Evolutionary conservation across 2,113 vertebrate species (phyloP).

Genomic region (Eonycteris spelaea): DNA sequence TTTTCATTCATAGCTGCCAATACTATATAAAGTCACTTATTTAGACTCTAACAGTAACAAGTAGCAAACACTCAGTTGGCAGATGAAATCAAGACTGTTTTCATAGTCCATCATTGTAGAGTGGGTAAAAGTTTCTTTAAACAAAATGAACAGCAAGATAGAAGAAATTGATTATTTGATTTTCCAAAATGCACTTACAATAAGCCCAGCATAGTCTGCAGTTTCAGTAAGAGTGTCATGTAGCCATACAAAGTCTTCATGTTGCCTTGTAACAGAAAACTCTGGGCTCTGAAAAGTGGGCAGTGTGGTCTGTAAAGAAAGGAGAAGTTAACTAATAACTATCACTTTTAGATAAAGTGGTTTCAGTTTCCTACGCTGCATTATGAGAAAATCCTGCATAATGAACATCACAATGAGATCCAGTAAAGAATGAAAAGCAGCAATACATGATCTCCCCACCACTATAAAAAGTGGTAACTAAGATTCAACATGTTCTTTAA

Average conservation of each 20-base stretch:
- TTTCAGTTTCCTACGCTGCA: not conserved
- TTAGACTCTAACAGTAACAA: not conserved
- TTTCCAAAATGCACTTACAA: constrained; percentile 87
- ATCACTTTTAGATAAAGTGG: not conserved
- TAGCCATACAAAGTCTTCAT: constrained; percentile 99
- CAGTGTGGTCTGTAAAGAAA: constrained; percentile 89
- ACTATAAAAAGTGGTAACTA: not conserved
- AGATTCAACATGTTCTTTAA: not conserved
- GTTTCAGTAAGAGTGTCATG: constrained; percentile 95
- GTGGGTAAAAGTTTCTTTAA: not conserved
- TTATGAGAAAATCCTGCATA: not conserved
- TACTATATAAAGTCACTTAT: not conserved
- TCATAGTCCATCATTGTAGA: not conserved
- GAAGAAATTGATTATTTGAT: not conserved
- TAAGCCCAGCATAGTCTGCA: constrained; percentile 94
- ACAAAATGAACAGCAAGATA: not conserved
- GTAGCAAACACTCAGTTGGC: not conserved
- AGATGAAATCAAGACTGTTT: not conserved
- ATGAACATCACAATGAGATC: not conserved
- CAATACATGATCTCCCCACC: not conserved
- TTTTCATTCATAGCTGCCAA: not conserved
- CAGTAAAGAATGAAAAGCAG: constrained; percentile 3
- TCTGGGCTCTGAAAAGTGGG: constrained; percentile 93
- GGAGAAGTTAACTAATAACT: constrained; percentile 20
- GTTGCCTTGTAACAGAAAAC: constrained; percentile 95